Base-by-base conservation (phyloP, 2,113 vertebrate genomes). In the Mola mola region DNA sequence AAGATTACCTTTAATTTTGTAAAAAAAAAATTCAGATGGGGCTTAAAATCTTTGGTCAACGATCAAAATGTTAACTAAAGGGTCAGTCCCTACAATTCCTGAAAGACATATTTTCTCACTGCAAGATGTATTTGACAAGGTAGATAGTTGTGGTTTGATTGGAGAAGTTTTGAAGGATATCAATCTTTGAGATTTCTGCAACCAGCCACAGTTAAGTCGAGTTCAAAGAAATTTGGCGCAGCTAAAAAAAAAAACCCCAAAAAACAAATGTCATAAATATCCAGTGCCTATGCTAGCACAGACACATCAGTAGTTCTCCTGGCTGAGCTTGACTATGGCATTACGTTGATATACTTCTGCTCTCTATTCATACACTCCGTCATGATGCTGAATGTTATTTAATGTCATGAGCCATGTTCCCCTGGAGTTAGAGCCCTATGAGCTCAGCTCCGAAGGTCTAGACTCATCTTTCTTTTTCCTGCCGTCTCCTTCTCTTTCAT, bases 381-480 rank as follows among this genome's bases (percentile, higher is more conserved):
- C 66, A 66, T 56, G 53, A 76, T 47, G 52, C 51, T 61, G 83
- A 66, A 50, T 86, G 75, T 78, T 60, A 75, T 83, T 83, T 76
- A 82, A 78, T 59, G 83, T 82, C 71, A 69, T 21, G 8, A 72
- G 77, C 47, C 76, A 69, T 62, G 62, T 85, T 83, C 62, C 78
- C 78, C 66, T 79, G 34, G 48, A 81, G 77, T 71, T n/a, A 63
- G 55, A 69, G 70, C 17, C 51, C 55, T 58, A 67, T 72, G 44
- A 78, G 66, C 78, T 61, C 15, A 12, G 73, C 70, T 72, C 21
- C 2, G 10, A 65, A 67, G 60, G 55, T 62, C 80, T 63, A 19
- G 40, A 81, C 71, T 82, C 82, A 80, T 81, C 69, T 55, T 75
- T 78, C 72, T 66, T 37, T 72, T 47, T 9, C 29, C 36, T 29